These are phyloP conservation scores for Sceliomorpha sp. DNA, from an alignment of 2,888 invertebrate genomes.

Conservation along the genomic window DNA sequence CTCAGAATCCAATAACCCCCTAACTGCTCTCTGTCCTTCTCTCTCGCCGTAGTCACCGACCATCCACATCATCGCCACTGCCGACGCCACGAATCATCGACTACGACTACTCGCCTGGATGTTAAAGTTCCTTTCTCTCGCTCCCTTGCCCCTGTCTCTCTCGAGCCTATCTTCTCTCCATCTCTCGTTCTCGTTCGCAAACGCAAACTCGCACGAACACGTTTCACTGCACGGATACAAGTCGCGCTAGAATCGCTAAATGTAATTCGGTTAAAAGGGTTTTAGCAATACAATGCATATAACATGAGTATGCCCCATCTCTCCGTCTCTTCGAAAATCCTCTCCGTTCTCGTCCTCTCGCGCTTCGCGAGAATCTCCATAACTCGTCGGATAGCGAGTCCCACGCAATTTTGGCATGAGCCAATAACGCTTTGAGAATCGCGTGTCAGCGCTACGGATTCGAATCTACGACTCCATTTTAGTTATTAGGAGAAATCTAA, in stretches of 20 bases:
- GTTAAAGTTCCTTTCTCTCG: constrained; percentile 42
- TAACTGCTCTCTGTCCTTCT: constrained; percentile 42
- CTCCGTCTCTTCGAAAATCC: constrained; percentile 61
- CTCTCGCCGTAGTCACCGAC: constrained; percentile 43
- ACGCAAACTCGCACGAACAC: constrained; percentile 55
- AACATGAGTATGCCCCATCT: constrained; percentile 75
- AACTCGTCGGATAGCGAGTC: constrained; percentile 43
- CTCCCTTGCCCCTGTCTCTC: constrained; percentile 5
- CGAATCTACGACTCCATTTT: no score
- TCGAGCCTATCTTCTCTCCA: constrained; percentile 1
- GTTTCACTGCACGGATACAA: constrained; percentile 62
- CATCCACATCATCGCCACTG: constrained; percentile 44
- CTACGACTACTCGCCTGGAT: constrained; percentile 30
- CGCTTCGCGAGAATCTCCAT: constrained; percentile 51
- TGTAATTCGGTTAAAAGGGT: constrained; percentile 80
- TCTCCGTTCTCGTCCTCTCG: constrained; percentile 56
- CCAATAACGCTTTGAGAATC: constrained; percentile 62
- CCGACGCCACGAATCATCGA: constrained; percentile 48
- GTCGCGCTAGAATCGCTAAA: constrained; percentile 77
- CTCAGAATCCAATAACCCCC: constrained; percentile 69
- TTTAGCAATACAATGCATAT: constrained; percentile 80
- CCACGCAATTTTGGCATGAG: constrained; percentile 56
- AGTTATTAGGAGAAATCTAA: no score
- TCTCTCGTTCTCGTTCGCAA: constrained; percentile 30
- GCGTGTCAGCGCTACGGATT: constrained; percentile 4